A percentile compares a stretch with the other conserved stretches of the same genome.
These are phyloP conservation scores for Hydrochoerus hydrochaeris DNA, from an alignment of 2,113 vertebrate genomes.

Conservation along the genomic window DNA sequence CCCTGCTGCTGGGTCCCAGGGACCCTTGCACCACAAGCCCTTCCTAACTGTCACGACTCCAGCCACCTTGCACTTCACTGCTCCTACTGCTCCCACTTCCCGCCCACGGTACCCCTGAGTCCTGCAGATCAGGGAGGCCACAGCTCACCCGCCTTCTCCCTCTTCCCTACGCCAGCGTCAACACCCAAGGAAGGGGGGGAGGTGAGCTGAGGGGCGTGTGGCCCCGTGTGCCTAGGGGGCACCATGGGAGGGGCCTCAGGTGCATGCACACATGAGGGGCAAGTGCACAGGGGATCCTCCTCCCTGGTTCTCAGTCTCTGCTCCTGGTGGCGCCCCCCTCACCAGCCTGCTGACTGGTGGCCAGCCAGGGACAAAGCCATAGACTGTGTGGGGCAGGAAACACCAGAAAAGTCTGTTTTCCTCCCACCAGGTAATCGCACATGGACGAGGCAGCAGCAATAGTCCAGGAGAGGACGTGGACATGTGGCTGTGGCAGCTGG, in stretches of 20 bases:
- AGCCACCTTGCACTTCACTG: not conserved
- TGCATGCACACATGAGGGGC: fast-evolving
- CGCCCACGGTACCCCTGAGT: not conserved
- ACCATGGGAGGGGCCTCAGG: not conserved
- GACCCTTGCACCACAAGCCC: not conserved
- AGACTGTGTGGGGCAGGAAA: not conserved
- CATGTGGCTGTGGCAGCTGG: constrained; percentile 97
- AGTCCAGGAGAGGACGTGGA: constrained; percentile 85
- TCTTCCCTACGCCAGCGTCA: not conserved
- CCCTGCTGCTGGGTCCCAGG: not conserved
- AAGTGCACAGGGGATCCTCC: not conserved
- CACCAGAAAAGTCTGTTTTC: not conserved
- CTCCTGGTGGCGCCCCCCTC: not conserved
- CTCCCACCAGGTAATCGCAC: constrained; percentile 86
- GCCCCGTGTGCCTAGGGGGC: not conserved
- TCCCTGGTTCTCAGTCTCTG: not conserved
- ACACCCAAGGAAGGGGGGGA: not conserved
- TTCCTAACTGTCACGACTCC: not conserved
- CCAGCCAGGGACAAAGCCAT: not conserved
- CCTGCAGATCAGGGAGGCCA: not conserved
- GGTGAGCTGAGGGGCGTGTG: not conserved
- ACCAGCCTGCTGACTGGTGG: not conserved
- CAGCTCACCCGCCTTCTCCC: not conserved
- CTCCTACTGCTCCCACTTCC: not conserved
- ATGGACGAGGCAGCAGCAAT: constrained; percentile 89